Evolutionary conservation across 2,113 vertebrate genomes (phyloP).

Genomic region (Chaetorhynchus papuensis): DNA sequence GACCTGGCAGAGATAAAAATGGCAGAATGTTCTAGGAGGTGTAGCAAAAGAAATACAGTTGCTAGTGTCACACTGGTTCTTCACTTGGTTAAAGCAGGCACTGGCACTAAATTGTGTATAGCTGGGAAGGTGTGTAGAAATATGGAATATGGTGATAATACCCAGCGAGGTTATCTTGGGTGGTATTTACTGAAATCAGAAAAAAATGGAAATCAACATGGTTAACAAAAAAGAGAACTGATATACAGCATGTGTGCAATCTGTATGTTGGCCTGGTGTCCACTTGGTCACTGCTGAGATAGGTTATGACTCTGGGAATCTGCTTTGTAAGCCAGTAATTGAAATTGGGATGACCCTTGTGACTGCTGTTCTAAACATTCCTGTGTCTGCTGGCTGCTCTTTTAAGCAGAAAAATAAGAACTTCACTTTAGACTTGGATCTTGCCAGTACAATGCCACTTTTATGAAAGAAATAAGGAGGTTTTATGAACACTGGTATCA

Average conservation of each 20-base stretch:
- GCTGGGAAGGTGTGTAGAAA: neutral
- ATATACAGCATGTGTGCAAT: fast-evolving
- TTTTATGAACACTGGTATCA: neutral
- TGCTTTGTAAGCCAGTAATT: neutral
- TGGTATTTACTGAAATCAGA: neutral
- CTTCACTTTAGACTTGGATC: neutral
- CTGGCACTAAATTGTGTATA: neutral
- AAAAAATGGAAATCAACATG: neutral
- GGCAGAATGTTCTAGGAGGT: neutral
- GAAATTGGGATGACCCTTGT: neutral
- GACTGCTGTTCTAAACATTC: neutral
- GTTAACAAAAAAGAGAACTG: neutral
- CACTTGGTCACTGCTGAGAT: neutral
- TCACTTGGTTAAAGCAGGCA: neutral
- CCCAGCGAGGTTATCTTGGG: neutral
- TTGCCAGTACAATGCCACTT: neutral
- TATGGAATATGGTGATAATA: neutral
- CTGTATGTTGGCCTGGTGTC: neutral
- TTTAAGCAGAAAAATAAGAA: neutral
- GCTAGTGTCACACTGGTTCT: neutral
- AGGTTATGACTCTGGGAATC: neutral
- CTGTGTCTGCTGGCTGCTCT: neutral
- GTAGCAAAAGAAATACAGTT: neutral
- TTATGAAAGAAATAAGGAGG: neutral
- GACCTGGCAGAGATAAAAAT: neutral